Conservation (phyloP, 2,888 invertebrate species). For the Ennomos fuscantarius region DNA sequence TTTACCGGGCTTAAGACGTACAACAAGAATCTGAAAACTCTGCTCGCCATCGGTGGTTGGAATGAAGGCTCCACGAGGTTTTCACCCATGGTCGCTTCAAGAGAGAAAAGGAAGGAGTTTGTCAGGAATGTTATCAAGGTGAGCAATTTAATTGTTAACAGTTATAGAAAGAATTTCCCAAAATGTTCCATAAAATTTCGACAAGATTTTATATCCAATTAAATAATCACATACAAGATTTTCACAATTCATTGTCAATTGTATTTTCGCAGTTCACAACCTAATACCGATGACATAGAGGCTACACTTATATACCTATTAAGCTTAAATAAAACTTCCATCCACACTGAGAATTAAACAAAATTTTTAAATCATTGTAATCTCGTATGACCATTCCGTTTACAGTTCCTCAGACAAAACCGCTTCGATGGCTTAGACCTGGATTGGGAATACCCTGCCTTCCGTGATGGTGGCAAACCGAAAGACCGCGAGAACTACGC, state of each 20-base stretch:
- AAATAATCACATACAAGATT: no score
- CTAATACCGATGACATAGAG: no score
- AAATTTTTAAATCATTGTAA: no score
- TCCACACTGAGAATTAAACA: no score
- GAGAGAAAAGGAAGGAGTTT: conserved; percentile 91
- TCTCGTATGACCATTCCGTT: not conserved
- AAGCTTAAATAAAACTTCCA: no score
- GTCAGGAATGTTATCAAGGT: conserved; percentile 94
- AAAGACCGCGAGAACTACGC: conserved; percentile 95
- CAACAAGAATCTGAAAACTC: conserved; percentile 95
- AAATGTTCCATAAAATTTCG: no score
- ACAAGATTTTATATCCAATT: no score
- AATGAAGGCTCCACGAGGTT: conserved; percentile 95
- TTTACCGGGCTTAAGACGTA: conserved; percentile 97
- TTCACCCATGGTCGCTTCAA: conserved; percentile 94
- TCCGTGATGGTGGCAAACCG: conserved; percentile 91
- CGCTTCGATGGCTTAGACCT: conserved; percentile 97
- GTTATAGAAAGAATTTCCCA: no score
- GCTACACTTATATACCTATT: no score
- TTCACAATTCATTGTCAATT: no score
- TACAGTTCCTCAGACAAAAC: conserved; percentile 92
- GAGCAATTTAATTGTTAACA: not conserved
- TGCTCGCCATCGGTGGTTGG: conserved; percentile 97
- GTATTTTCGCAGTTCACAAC: not conserved
- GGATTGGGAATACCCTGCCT: conserved; percentile 96